A percentile compares a stretch with the other conserved stretches of the same genome.
phyloP scores from a whole-genome alignment of 2,888 invertebrate species.

The Gnatocerus cornutus region DNA sequence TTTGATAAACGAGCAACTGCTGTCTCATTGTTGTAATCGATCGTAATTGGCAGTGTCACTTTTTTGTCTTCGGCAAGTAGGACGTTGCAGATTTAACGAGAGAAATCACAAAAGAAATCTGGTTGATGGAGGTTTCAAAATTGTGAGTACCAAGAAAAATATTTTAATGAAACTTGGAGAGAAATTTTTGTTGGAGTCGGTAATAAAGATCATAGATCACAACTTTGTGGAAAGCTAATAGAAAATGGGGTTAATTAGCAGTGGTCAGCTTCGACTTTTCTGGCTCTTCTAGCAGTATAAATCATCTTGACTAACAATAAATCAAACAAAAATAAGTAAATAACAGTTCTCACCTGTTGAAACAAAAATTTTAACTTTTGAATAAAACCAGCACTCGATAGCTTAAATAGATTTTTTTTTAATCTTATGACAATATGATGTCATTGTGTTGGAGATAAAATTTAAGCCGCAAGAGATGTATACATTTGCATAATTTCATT shows the following conservation, averaged over 20 bases:
- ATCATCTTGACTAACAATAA: too few relatives aligned
- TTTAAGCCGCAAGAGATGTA: too few relatives aligned
- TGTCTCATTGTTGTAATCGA: background rate
- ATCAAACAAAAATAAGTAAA: too few relatives aligned
- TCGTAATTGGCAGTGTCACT: conserved; percentile 10
- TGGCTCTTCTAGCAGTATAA: too few relatives aligned
- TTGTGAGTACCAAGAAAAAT: background rate
- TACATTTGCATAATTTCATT: too few relatives aligned
- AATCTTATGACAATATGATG: too few relatives aligned
- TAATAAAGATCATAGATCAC: background rate
- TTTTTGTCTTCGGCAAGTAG: conserved; percentile 6
- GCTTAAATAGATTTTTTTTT: too few relatives aligned
- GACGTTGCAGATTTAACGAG: conserved; percentile 13
- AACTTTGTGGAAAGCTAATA: background rate
- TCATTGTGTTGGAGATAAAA: too few relatives aligned
- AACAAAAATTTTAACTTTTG: too few relatives aligned
- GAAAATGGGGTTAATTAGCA: conserved; percentile 3
- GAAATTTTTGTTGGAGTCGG: conserved; percentile 8
- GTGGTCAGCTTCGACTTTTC: too few relatives aligned
- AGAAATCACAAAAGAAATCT: conserved; percentile 19
- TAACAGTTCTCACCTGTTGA: too few relatives aligned
- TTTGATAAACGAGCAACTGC: conserved; percentile 4
- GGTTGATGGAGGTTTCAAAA: background rate
- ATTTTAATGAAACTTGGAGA: conserved; percentile 5
- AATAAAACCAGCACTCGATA: too few relatives aligned